Evolutionary conservation across 2,113 vertebrate genomes (phyloP).

Genomic region (Xyliphius kryptos): DNA sequence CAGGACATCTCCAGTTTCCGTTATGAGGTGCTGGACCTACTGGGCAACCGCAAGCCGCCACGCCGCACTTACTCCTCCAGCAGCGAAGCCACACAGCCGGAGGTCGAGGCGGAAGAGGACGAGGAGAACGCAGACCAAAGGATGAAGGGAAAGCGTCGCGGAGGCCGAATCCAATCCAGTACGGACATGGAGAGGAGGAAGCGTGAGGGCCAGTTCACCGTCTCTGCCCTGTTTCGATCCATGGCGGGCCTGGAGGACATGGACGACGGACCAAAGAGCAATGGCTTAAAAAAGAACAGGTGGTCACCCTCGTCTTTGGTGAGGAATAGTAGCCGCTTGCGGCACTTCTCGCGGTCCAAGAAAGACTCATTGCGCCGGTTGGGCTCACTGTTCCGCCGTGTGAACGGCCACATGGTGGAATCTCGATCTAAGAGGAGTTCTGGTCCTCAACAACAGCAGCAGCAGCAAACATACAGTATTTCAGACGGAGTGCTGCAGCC

Average conservation of each 20-base stretch:
- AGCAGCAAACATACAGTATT: slow-evolving; percentile 74
- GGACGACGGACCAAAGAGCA: slow-evolving; percentile 71
- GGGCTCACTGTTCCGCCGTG: slow-evolving; percentile 77
- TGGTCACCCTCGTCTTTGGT: slow-evolving; percentile 39
- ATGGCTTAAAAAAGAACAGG: slow-evolving; percentile 68
- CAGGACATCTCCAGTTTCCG: slow-evolving; percentile 88
- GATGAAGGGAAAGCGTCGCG: slow-evolving; percentile 41
- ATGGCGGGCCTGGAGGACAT: slow-evolving; percentile 61
- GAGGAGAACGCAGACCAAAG: slow-evolving; percentile 45
- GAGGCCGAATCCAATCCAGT: neutral
- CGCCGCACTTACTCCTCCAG: slow-evolving; percentile 78
- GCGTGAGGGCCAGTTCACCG: slow-evolving; percentile 60
- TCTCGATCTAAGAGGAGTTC: too few species aligned
- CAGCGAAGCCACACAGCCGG: slow-evolving; percentile 77
- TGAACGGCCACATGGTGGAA: slow-evolving; percentile 66
- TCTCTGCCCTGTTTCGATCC: slow-evolving; percentile 74
- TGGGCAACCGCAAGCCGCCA: slow-evolving; percentile 78
- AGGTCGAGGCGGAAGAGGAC: slow-evolving; percentile 59
- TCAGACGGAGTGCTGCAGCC: slow-evolving; percentile 75
- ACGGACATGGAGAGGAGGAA: slow-evolving; percentile 56
- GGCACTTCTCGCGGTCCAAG: slow-evolving; percentile 69
- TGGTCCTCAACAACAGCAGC: slow-evolving; percentile 33
- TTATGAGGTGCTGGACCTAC: slow-evolving; percentile 81
- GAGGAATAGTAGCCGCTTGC: slow-evolving; percentile 58
- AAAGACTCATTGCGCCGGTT: slow-evolving; percentile 77